Evolutionary conservation across 2,113 vertebrate species (phyloP).

Genomic region (Mohoua ochrocephala): DNA sequence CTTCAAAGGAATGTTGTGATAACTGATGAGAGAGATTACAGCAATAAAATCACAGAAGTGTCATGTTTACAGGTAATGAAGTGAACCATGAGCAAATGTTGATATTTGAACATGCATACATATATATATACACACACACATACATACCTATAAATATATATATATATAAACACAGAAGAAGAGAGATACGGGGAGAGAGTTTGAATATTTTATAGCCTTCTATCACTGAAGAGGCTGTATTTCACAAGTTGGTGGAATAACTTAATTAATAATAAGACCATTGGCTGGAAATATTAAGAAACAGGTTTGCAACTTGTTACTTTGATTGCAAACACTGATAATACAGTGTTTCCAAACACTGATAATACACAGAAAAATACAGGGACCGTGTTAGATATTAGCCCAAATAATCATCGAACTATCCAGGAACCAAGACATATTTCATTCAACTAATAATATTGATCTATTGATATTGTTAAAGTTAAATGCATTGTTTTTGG

Average conservation of each 20-base stretch:
- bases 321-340: not conserved
- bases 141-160: not conserved
- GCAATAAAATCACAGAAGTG: not conserved
- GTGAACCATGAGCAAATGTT: not conserved
- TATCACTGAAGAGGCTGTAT: not conserved
- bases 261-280: not conserved
- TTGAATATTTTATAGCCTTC: not conserved
- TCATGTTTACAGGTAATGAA: not conserved
- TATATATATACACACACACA: rapidly evolving
- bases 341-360: not conserved
- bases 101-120: not conserved
- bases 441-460: not conserved
- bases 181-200: not conserved
- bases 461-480: not conserved
- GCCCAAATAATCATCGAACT: not conserved
- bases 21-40: not conserved
- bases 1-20: not conserved
- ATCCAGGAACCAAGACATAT: not conserved
- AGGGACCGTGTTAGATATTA: not conserved
- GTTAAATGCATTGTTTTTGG: not conserved
- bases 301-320: not conserved
- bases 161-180: no score
- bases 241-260: not conserved
- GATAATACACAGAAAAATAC: not conserved
- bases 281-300: not conserved